Evolutionary conservation across 1,140 invertebrate genomes (phyloP), one percentile per base, ranked within the genome.

Genomic region (Lasaia peninsularis): DNA sequence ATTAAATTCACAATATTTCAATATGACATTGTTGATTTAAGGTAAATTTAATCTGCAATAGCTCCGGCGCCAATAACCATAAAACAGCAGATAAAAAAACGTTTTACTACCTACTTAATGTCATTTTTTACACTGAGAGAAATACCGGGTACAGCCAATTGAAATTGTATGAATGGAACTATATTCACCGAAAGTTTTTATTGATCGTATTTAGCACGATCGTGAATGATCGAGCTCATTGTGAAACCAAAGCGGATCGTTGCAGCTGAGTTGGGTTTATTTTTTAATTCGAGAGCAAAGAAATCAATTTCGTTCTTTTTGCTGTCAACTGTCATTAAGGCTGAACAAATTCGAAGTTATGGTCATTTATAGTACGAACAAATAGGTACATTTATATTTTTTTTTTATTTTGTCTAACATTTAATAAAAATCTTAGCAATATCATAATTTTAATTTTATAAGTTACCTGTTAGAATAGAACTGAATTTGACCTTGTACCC

Each of bases 181-280:
- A 44, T 44, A 44, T 44, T 44, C 18, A 44, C 18, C 40, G 40
- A 28, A 40, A 56, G 52, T 63, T 63, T 63, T 63, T 63, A 63
- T 53, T 56, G 7, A 12, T 35, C 21, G 56, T 54, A 59, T 63
- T 67, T 67, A 63, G 55, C 52, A 53, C 58, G 52, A 34, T 54
- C 56, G 21, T 66, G 60, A 67, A 63, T 66, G 61, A 60, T 56
- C n/a, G 48, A 59, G 60, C 34, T 66, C 59, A 64, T 69, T 66
- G 56, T 67, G 62, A 62, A 67, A 70, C 49, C 57, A 51, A 67
- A 58, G 58, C 61, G 61, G 57, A 60, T 58, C 51, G 56, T 62
- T 18, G 21, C 34, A 49, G n/a, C 31, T 50, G 53, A 60, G 53
- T 8, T 58, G 49, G n/a, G 49, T 18, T 37, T 35, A n/a, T 52